phyloP scores from a whole-genome alignment of 2,113 vertebrate species.

The Saccopteryx bilineata region DNA sequence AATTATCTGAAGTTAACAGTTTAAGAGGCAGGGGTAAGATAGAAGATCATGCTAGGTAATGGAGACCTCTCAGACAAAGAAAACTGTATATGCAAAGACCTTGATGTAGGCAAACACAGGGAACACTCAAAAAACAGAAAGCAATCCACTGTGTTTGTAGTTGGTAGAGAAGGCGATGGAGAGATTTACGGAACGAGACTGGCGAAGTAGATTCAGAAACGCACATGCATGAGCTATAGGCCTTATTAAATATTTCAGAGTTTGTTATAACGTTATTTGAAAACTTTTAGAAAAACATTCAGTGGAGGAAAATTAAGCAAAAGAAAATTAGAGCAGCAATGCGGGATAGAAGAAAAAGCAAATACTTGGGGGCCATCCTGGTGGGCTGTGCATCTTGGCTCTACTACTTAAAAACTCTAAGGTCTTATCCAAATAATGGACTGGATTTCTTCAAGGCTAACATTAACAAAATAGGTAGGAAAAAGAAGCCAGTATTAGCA shows the following conservation, averaged over 20 bases:
- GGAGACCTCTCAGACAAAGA: not conserved
- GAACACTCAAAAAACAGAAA: not conserved
- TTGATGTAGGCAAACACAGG: not conserved
- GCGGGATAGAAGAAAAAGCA: not conserved
- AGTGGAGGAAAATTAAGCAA: not conserved
- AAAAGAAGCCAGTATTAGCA: not conserved
- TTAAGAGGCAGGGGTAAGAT: not conserved
- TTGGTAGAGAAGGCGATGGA: not conserved
- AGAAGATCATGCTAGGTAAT: not conserved
- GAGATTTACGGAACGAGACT: not conserved
- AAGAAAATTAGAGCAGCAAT: not conserved
- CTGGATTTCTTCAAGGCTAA: not conserved
- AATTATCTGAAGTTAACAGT: not conserved
- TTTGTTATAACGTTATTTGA: not conserved
- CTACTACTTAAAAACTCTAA: not conserved
- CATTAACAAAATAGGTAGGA: not conserved
- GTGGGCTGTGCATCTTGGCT: not conserved
- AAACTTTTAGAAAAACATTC: not conserved
- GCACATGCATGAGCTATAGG: fast-evolving
- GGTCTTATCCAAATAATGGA: not conserved
- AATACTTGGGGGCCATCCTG: too few relatives aligned
- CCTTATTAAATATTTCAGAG: not conserved
- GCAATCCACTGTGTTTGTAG: fast-evolving
- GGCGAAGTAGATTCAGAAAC: not conserved
- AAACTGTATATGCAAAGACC: not conserved